Conservation (phyloP, 2,888 invertebrate genomes). For the Ephialtes manifestator region DNA sequence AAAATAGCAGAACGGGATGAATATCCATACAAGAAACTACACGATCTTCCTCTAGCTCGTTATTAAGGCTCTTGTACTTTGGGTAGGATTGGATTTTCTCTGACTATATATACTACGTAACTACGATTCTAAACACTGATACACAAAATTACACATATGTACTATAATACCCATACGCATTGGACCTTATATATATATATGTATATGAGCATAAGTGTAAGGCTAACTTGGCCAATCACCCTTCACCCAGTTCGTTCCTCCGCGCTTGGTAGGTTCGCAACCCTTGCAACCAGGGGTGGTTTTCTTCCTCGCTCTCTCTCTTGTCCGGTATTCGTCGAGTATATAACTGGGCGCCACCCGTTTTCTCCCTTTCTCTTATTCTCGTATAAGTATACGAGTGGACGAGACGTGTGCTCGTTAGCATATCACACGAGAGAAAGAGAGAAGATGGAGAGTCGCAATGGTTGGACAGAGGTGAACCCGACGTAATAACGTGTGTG, state of each 20-base stretch:
- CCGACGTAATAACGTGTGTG: conserved; percentile 64
- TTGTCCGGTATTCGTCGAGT: conserved; percentile 54
- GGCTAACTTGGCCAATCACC: conserved; percentile 44
- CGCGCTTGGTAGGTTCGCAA: conserved; percentile 18
- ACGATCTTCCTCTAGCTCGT: conserved; percentile 4
- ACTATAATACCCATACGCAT: conserved; percentile 1
- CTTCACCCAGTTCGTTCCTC: conserved; percentile 25
- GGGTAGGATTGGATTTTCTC: conserved; percentile 21
- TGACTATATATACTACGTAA: not conserved
- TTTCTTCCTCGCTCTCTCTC: conserved; percentile 7
- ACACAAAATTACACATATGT: not conserved
- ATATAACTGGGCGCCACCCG: conserved; percentile 53
- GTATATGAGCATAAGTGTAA: not conserved
- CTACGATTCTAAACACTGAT: not conserved
- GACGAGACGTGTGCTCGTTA: conserved; percentile 81
- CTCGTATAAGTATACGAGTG: conserved; percentile 48
- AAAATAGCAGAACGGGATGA: conserved; percentile 33
- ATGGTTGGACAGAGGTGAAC: conserved; percentile 51
- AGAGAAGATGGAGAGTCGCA: conserved; percentile 35
- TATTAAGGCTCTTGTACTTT: conserved; percentile 7
- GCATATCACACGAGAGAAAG: conserved; percentile 80
- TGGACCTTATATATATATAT: conserved; percentile 3
- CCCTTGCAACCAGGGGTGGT: conserved; percentile 54
- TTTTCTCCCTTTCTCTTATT: conserved; percentile 73
- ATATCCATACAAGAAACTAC: conserved; percentile 15